A percentile compares a stretch with the other conserved stretches of the same genome.
These are phyloP conservation scores for Phyllopteryx taeniolatus DNA, from an alignment of 2,113 vertebrate genomes.

Conservation along the genomic window DNA sequence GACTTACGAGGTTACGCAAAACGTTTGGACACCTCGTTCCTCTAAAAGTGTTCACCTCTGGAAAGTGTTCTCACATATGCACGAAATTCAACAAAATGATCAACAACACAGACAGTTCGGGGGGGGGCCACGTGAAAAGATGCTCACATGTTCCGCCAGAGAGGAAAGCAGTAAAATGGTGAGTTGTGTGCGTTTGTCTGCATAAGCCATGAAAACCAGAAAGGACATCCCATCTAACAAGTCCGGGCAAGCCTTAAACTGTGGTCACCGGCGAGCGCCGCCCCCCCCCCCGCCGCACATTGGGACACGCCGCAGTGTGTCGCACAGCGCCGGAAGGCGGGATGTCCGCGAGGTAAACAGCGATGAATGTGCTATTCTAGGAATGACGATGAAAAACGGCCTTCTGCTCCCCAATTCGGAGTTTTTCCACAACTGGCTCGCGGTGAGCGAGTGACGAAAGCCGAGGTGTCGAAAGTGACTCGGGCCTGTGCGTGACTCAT, in stretches of 20 bases:
- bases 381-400: slow-evolving; percentile 59
- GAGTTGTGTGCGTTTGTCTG: neutral
- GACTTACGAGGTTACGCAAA: too few species aligned
- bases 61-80: neutral
- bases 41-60: neutral
- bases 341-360: slow-evolving; percentile 54
- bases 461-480: slow-evolving; percentile 31
- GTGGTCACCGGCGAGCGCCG: slow-evolving; percentile 2
- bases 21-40: neutral
- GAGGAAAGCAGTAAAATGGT: neutral
- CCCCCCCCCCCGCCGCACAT: slow-evolving; percentile 8
- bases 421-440: slow-evolving; percentile 52
- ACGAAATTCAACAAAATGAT: neutral
- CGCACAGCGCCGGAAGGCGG: too few species aligned
- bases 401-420: slow-evolving; percentile 37
- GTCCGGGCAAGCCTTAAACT: slow-evolving; percentile 2
- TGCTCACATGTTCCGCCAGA: neutral
- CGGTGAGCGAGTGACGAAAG: slow-evolving; percentile 53
- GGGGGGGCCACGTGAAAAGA: neutral
- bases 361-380: slow-evolving; percentile 55
- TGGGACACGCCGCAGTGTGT: slow-evolving; percentile 41
- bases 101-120: neutral
- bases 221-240: neutral
- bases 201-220: neutral
- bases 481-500: slow-evolving; percentile 50